phyloP scores from a whole-genome alignment of 2,888 invertebrate genomes.

The Diarsia brunnea region DNA sequence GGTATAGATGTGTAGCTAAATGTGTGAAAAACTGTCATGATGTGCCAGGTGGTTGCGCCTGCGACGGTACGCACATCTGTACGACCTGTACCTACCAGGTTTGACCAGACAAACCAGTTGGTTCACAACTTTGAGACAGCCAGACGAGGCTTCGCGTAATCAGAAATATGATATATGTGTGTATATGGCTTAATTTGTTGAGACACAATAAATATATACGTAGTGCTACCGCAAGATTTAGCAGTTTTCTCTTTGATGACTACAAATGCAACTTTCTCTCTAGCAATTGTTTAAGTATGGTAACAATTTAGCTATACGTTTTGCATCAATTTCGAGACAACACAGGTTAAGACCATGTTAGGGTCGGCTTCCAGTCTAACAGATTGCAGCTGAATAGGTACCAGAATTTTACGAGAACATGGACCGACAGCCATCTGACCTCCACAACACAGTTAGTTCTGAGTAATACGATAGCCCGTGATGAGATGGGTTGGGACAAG shows the following conservation, averaged over 20 bases:
- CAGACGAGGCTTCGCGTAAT: constrained; percentile 45
- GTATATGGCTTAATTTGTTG: constrained; percentile 39
- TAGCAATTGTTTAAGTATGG: neutral
- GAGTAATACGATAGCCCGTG: too few species aligned
- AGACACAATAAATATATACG: neutral
- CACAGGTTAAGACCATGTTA: neutral
- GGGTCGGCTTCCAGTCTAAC: too few species aligned
- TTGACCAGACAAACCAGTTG: constrained; percentile 60
- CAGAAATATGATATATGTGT: constrained; percentile 46
- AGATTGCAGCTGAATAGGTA: too few species aligned
- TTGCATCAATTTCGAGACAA: neutral
- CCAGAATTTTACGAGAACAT: too few species aligned
- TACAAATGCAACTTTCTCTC: constrained; percentile 36
- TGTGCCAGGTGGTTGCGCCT: constrained; percentile 53
- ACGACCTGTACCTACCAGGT: constrained; percentile 40
- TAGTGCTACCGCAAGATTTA: neutral
- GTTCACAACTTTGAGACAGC: constrained; percentile 38
- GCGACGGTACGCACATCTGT: constrained; percentile 52
- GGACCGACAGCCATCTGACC: too few species aligned
- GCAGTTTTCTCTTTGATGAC: constrained; percentile 23
- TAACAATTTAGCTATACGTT: neutral
- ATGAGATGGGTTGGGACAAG: too few species aligned
- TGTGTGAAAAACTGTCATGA: constrained; percentile 64
- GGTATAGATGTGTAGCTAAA: constrained; percentile 70
- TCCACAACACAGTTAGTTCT: too few species aligned